Evolutionary conservation across 1,140 invertebrate genomes (phyloP), one percentile per base, ranked within the genome.

Genomic region (Leptopilina boulardi): DNA sequence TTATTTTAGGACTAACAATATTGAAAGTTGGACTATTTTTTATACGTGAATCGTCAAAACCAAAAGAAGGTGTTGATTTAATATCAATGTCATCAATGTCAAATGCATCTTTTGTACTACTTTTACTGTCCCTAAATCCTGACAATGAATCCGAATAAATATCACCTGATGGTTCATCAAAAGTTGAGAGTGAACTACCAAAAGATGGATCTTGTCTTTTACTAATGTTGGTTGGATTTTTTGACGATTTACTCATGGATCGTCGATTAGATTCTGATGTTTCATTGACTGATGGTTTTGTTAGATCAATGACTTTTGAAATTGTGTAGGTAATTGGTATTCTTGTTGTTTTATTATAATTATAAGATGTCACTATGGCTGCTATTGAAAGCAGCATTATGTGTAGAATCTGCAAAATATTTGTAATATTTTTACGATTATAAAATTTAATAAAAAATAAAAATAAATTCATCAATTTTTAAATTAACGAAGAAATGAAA

Each of bases 351-450:
- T 66, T 30, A 13, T 66, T 66, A 15, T 30, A 11, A 30, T 13
- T 66, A 15, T 34, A 30, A 5, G 59, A 66, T n/a, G 59, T 3
- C 13, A n/a, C 59, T 34, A 30, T n/a, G 13, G 59, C 21, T 59
- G 23, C 21, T 19, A 80, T 8, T 9, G 77, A 75, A 10, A 80
- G 21, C 15, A 84, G 19, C 23, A 47, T 38, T 21, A 82, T 19
- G 6, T 70, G 47, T 4, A 77, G 59, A 21, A 76, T 81, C 83
- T 84, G 44, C 4, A 83, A 66, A 38, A n/a, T 3, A 66, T 66
- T 30, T 11, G 2, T 66, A 66, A 66, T 26, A 15, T 3, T 66
- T 66, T 30, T 54, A n/a, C 18, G 8, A 54, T 19, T 8, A 54
- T 54, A 21, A 38, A 38, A 38, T 38, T 30, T 30, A 3, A 8